These are phyloP conservation scores for Anguilla megastoma DNA, from an alignment of 2,797 vertebrate species.

Conservation along the genomic window DNA sequence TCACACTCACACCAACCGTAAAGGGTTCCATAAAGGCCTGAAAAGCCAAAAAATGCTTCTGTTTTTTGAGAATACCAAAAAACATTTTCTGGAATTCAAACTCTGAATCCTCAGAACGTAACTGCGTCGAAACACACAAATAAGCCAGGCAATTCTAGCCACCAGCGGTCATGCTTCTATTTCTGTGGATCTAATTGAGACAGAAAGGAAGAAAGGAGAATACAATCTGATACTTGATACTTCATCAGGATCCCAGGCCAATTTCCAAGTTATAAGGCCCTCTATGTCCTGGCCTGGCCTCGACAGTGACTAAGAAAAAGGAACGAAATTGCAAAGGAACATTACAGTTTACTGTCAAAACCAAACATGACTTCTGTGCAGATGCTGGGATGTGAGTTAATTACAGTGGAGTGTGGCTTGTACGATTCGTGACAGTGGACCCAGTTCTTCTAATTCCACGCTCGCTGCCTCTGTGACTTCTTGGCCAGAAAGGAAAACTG, in stretches of 20 bases:
- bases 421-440: background rate
- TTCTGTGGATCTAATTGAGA: conserved; percentile 54
- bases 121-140: background rate
- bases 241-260: conserved; percentile 46
- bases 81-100: too few relatives aligned
- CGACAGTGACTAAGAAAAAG: conserved; percentile 69
- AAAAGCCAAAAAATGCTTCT: too few relatives aligned
- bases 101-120: background rate
- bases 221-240: conserved; percentile 20
- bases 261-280: conserved; percentile 69
- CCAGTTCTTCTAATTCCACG: background rate
- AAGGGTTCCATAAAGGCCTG: too few relatives aligned
- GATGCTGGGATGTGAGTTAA: background rate
- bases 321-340: conserved; percentile 43
- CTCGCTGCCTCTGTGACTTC: background rate
- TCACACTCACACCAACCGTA: too few relatives aligned
- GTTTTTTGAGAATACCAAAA: too few relatives aligned
- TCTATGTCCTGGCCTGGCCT: conserved; percentile 71
- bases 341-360: background rate
- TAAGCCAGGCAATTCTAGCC: background rate
- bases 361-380: background rate
- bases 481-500: background rate
- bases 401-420: background rate
- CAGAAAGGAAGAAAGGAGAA: conserved; percentile 40
- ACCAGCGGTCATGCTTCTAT: conserved; percentile 42